Percentiles rank a stretch among this genome's conserved stretches.
Conservation (phyloP, 2,888 invertebrate genomes). For the Cheilosia soror region DNA sequence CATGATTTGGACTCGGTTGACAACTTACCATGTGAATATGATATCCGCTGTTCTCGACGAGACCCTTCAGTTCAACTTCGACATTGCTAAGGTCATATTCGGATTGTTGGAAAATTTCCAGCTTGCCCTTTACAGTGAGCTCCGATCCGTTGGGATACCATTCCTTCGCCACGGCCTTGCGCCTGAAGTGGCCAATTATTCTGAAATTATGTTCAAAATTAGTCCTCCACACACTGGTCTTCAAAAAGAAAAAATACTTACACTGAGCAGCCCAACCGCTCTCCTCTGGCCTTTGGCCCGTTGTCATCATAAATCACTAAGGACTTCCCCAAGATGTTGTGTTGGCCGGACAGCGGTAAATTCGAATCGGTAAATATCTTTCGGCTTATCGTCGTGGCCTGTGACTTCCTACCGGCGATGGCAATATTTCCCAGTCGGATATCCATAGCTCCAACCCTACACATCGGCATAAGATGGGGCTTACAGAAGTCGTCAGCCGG, state of each 20-base stretch:
- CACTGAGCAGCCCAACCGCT: conserved; percentile 94
- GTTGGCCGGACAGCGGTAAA: conserved; percentile 90
- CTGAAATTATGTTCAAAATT: conserved; percentile 83
- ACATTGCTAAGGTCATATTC: conserved; percentile 93
- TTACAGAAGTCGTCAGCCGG: conserved; percentile 86
- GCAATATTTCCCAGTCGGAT: conserved; percentile 88
- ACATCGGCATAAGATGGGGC: conserved; percentile 86
- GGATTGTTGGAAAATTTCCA: conserved; percentile 93
- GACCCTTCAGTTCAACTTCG: conserved; percentile 90
- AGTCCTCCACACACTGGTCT: background rate
- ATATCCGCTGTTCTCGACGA: conserved; percentile 89
- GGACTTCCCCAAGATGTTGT: conserved; percentile 90
- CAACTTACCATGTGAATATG: conserved; percentile 91
- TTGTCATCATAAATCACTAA: conserved; percentile 94
- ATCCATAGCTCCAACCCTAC: conserved; percentile 91
- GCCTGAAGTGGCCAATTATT: conserved; percentile 89
- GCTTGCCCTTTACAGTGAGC: conserved; percentile 88
- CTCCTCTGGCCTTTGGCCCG: conserved; percentile 94
- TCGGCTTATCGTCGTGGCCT: conserved; percentile 88
- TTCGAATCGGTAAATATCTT: conserved; percentile 91
- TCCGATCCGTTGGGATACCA: conserved; percentile 93
- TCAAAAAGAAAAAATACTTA: conserved; percentile 83
- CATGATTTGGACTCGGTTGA: too few species aligned
- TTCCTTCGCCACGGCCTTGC: conserved; percentile 93
- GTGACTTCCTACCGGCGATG: conserved; percentile 89